Evolutionary conservation across 2,888 invertebrate genomes (phyloP).

Genomic region (Agonopterix subpropinquella): DNA sequence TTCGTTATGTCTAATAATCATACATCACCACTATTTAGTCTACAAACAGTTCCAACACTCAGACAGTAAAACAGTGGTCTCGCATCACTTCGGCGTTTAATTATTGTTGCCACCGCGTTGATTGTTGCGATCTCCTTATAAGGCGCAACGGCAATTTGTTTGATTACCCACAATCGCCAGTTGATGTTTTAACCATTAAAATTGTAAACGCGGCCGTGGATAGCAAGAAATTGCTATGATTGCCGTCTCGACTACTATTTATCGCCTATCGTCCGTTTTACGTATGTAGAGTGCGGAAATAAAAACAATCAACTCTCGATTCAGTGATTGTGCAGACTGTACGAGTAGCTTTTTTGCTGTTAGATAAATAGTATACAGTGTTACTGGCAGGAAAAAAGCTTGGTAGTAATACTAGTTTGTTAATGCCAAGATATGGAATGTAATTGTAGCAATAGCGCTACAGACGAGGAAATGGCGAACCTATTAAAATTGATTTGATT

Average conservation of each 20-base stretch:
- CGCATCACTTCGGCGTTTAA: slow-evolving; percentile 62
- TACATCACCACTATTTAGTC: neutral
- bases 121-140: slow-evolving; percentile 64
- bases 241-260: slow-evolving; percentile 37
- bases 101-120: slow-evolving; percentile 52
- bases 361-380: slow-evolving; percentile 35
- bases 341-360: slow-evolving; percentile 38
- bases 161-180: slow-evolving; percentile 60
- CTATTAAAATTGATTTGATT: no score
- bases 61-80: slow-evolving; percentile 28
- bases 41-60: slow-evolving; percentile 19
- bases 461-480: neutral
- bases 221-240: slow-evolving; percentile 56
- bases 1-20: neutral
- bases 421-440: slow-evolving; percentile 15
- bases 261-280: slow-evolving; percentile 28
- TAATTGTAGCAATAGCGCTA: slow-evolving; percentile 1
- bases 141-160: slow-evolving; percentile 61
- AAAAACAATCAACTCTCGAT: slow-evolving; percentile 44
- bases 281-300: slow-evolving; percentile 31
- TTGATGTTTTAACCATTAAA: slow-evolving; percentile 63
- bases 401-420: slow-evolving; percentile 22
- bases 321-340: slow-evolving; percentile 40
- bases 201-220: slow-evolving; percentile 44
- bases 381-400: slow-evolving; percentile 3